phyloP scores from a whole-genome alignment of 2,797 vertebrate species.

The Gymnodraco acuticeps region DNA sequence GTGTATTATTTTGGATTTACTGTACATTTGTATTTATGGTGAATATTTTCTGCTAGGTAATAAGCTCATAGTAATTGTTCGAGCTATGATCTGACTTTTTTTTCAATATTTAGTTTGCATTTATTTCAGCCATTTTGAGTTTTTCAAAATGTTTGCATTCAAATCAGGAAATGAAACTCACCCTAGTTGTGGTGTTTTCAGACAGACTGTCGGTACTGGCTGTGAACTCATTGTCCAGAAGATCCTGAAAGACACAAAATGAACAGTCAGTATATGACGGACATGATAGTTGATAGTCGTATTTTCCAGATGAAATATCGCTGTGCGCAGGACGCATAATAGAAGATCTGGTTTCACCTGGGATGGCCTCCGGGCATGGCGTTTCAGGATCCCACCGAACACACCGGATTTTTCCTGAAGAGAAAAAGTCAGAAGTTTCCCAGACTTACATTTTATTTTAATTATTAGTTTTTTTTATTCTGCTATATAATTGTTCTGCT shows the following conservation, averaged over 20 bases:
- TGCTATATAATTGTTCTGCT: neutral
- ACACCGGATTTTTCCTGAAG: conserved; percentile 63
- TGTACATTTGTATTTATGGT: too few species aligned
- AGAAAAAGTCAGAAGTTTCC: conserved; percentile 11
- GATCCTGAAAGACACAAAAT: conserved; percentile 60
- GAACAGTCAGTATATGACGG: neutral
- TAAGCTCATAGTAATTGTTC: too few species aligned
- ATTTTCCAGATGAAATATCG: neutral
- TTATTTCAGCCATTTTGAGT: neutral
- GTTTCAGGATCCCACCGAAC: conserved; percentile 52
- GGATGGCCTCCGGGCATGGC: conserved; percentile 51
- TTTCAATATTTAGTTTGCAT: neutral
- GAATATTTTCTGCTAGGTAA: neutral
- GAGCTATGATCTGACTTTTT: neutral
- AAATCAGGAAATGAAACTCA: conserved; percentile 25
- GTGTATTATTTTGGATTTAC: too few species aligned
- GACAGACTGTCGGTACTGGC: conserved; percentile 43
- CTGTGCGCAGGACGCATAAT: neutral
- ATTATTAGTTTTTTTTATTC: neutral
- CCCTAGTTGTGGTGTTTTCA: conserved; percentile 56
- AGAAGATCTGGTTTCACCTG: conserved; percentile 59
- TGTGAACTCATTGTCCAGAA: conserved; percentile 48
- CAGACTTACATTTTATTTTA: neutral
- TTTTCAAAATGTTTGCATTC: neutral
- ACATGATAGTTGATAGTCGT: neutral